Evolutionary conservation across 2,888 invertebrate species (phyloP).

Genomic region (Margaritifera margaritifera): DNA sequence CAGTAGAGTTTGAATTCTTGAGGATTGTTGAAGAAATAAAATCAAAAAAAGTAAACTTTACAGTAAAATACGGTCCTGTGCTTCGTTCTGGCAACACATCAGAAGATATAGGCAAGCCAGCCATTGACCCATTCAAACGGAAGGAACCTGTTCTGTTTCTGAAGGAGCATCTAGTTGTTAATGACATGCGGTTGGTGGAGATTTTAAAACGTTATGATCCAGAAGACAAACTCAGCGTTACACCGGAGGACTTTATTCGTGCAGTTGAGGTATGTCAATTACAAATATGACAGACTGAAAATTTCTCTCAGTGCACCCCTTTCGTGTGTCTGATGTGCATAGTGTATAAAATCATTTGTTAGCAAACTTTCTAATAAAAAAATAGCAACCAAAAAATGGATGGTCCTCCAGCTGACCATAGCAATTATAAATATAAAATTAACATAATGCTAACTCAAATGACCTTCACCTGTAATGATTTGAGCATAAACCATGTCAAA

Average conservation of each 20-base stretch:
- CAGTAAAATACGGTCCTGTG: slow-evolving; percentile 62
- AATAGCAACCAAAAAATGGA: no score
- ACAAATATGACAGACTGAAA: neutral
- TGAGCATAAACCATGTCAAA: no score
- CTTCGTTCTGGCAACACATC: slow-evolving; percentile 69
- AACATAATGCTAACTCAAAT: no score
- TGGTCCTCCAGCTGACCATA: no score
- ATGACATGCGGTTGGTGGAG: slow-evolving; percentile 65
- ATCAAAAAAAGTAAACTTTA: slow-evolving; percentile 56
- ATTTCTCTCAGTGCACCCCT: neutral
- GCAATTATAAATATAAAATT: no score
- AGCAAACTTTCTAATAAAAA: no score
- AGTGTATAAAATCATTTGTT: no score
- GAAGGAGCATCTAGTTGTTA: slow-evolving; percentile 68
- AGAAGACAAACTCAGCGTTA: slow-evolving; percentile 50
- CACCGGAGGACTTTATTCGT: slow-evolving; percentile 62
- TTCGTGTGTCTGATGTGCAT: no score
- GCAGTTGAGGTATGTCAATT: slow-evolving; percentile 60
- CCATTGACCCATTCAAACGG: slow-evolving; percentile 58
- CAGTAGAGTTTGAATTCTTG: slow-evolving; percentile 70
- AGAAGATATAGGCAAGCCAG: slow-evolving; percentile 68
- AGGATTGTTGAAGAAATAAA: slow-evolving; percentile 66
- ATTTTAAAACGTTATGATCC: slow-evolving; percentile 64
- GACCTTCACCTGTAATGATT: no score
- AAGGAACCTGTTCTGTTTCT: slow-evolving; percentile 62